Evolutionary conservation across 2,888 invertebrate genomes (phyloP).

Genomic region (Caenorhabditis sinica): DNA sequence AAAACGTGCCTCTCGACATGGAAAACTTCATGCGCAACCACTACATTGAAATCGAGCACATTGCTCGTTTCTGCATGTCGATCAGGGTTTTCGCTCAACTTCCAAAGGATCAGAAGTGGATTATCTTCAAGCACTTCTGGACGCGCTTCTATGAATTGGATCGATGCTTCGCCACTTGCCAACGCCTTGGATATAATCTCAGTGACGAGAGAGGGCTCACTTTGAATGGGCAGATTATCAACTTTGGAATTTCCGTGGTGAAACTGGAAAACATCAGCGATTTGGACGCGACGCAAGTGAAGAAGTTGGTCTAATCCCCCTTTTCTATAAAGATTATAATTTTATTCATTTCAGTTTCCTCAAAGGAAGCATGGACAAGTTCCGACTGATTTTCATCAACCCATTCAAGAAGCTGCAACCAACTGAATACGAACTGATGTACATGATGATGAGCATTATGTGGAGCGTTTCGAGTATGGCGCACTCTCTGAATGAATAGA

Average conservation of each 20-base stretch:
- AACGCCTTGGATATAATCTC: slow-evolving; percentile 64
- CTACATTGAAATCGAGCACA: slow-evolving; percentile 70
- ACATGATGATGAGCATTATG: slow-evolving; percentile 75
- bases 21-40: slow-evolving; percentile 68
- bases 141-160: slow-evolving; percentile 70
- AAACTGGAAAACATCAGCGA: slow-evolving; percentile 67
- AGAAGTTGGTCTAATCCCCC: slow-evolving; percentile 42
- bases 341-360: slow-evolving; percentile 61
- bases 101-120: slow-evolving; percentile 71
- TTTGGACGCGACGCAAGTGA: slow-evolving; percentile 66
- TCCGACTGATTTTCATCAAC: slow-evolving; percentile 66
- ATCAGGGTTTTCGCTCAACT: slow-evolving; percentile 66
- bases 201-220: slow-evolving; percentile 65
- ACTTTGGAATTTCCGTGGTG: slow-evolving; percentile 65
- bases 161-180: slow-evolving; percentile 69
- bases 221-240: slow-evolving; percentile 68
- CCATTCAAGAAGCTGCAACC: slow-evolving; percentile 70
- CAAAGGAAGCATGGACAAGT: slow-evolving; percentile 64
- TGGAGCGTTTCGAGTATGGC: slow-evolving; percentile 68
- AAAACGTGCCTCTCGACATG: slow-evolving; percentile 66
- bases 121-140: slow-evolving; percentile 75
- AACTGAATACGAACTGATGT: slow-evolving; percentile 69
- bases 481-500: not conserved
- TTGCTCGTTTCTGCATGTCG: slow-evolving; percentile 72
- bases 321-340: not conserved